A percentile compares a stretch with the other conserved stretches of the same genome.
Evolutionary conservation across 2,888 invertebrate species (phyloP).

Genomic region (Odontothrips loti): DNA sequence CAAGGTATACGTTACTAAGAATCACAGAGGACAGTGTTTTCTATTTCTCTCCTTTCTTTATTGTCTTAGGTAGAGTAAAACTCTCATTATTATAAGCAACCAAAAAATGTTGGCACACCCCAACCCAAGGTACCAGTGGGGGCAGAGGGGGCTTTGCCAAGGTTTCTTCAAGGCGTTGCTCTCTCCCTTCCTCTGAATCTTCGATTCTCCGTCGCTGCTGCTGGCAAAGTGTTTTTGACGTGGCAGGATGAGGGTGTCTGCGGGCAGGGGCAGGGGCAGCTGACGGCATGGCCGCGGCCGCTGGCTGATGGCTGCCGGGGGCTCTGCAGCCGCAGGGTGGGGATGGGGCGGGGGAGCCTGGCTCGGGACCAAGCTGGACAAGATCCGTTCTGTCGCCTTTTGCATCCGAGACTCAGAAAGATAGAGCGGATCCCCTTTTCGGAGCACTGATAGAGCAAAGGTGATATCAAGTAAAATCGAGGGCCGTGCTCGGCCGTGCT

Average conservation of each 20-base stretch:
- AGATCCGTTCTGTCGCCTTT: neutral
- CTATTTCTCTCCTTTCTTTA: constrained; percentile 13
- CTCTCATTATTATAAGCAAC: neutral
- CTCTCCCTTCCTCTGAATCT: constrained; percentile 8
- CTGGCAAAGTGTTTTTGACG: too few relatives aligned
- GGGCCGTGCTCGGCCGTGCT: too few relatives aligned
- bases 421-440: too few relatives aligned
- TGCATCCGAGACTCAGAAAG: neutral
- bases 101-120: neutral
- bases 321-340: too few relatives aligned
- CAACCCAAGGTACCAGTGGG: neutral
- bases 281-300: too few relatives aligned
- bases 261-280: too few relatives aligned
- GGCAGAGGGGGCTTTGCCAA: neutral
- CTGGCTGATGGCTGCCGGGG: too few relatives aligned
- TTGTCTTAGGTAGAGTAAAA: neutral
- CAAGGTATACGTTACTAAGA: neutral
- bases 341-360: neutral
- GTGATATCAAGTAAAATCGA: too few relatives aligned
- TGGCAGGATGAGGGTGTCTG: too few relatives aligned
- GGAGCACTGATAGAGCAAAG: too few relatives aligned
- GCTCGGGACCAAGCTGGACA: constrained; percentile 21
- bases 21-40: neutral
- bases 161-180: neutral
- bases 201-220: too few relatives aligned